Evolutionary conservation across 2,797 vertebrate genomes (phyloP), one percentile per base, ranked within the genome.

Genomic region (Poeciliopsis infans): DNA sequence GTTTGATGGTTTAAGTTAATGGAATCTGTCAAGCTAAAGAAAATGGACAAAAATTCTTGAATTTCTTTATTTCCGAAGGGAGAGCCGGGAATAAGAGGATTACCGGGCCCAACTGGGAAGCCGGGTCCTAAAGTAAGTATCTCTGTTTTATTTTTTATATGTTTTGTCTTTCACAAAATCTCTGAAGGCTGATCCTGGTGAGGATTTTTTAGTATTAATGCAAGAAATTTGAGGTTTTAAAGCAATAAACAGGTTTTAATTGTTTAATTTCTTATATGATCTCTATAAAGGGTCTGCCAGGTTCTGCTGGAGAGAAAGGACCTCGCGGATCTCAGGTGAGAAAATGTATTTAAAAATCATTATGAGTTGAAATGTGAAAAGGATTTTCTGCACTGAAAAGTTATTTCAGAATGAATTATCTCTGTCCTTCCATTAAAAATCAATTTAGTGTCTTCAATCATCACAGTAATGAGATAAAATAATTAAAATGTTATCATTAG

Each of bases 261-360:
- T 7, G 11, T 12, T 20, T 15, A 10, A n/a, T 73, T 87, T 70
- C 69, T 43, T 2, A 47, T 57, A 5, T 23, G 28, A 20, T 15
- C 57, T 59, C 4, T 4, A 16, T 59, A 31, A 55, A 98, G 97
- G 97, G 97, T 83, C 86, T 86, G 15, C 69, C 90, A 20, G 97
- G 97, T 68, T 83, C 91, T 45, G 78, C 86, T 2, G 97, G 97
- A 81, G 96, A 96, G 31, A 95, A 91, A 77, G 97, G 97, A 0
- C 87, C 89, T 75, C 89, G 82, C 0, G 97, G 97, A 77, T 92
- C 94, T 70, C 96, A 96, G 96, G 97, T 97, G 92, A 91, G 91
- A 79, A 1, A 64, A 61, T 41, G 5, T 0, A 41, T 68, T 68
- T 68, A 51, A 51, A 51, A 23, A 8, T 51, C 0, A 68, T 43